These are phyloP conservation scores for Phoenicopterus ruber DNA, from an alignment of 2,113 vertebrate species.

Conservation along the genomic window DNA sequence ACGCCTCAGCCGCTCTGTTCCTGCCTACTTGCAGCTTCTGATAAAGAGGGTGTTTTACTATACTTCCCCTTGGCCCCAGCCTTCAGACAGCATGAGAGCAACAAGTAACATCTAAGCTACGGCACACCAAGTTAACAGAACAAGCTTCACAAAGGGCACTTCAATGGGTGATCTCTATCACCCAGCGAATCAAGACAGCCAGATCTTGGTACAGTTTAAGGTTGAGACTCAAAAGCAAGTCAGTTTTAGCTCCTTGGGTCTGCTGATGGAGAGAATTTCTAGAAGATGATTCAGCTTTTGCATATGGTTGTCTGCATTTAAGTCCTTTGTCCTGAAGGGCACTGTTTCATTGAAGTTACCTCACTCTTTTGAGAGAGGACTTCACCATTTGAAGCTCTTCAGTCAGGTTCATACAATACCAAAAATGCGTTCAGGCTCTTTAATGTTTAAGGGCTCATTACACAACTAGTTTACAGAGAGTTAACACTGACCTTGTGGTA, in stretches of 20 bases:
- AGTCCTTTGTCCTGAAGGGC: not conserved
- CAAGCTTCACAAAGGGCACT: not conserved
- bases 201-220: not conserved
- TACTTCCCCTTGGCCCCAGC: not conserved
- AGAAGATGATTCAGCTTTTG: not conserved
- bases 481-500: not conserved
- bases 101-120: not conserved
- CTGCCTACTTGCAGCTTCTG: not conserved
- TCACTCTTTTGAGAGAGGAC: not conserved
- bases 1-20: not conserved
- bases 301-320: not conserved
- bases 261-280: not conserved
- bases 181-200: not conserved
- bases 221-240: not conserved
- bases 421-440: not conserved
- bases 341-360: not conserved
- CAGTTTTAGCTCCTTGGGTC: not conserved
- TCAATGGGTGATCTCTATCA: not conserved
- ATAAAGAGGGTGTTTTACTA: constrained; percentile 33
- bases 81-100: not conserved
- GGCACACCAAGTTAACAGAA: not conserved
- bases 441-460: not conserved
- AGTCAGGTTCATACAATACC: not conserved
- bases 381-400: not conserved
- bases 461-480: not conserved